Percentiles rank a stretch among this genome's conserved stretches.
Evolutionary conservation across 2,113 vertebrate genomes (phyloP).

Genomic region (Oreochromis tanganicae): DNA sequence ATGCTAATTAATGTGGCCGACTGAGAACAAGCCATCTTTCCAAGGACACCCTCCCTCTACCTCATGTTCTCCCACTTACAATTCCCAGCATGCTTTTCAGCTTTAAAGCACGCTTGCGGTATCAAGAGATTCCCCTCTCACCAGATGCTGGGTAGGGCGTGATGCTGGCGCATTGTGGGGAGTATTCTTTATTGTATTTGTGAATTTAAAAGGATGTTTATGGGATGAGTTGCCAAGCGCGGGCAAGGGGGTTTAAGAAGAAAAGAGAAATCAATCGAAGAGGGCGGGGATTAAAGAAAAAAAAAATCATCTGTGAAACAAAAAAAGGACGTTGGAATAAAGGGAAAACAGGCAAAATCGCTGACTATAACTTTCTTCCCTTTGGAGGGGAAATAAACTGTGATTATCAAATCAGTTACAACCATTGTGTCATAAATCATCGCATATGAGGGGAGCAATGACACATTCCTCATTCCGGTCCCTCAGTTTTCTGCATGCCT

Average conservation of each 20-base stretch:
- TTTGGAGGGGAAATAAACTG: constrained; percentile 60
- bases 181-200: constrained; percentile 58
- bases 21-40: constrained; percentile 63
- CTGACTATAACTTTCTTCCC: constrained; percentile 63
- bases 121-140: constrained; percentile 59
- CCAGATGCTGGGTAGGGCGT: constrained; percentile 40
- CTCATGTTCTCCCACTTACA: constrained; percentile 57
- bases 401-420: constrained; percentile 75
- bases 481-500: constrained; percentile 56
- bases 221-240: background rate
- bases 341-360: constrained; percentile 45
- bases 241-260: background rate
- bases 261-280: constrained; percentile 32
- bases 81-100: constrained; percentile 69
- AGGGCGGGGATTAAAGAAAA: background rate
- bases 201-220: constrained; percentile 62
- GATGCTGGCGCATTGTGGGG: constrained; percentile 9
- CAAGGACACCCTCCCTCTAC: constrained; percentile 65
- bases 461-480: constrained; percentile 52
- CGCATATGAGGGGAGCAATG: constrained; percentile 52
- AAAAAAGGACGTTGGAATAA: constrained; percentile 23
- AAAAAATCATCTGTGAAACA: constrained; percentile 38
- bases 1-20: constrained; percentile 64
- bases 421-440: constrained; percentile 69
- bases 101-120: constrained; percentile 54